Base-by-base conservation (phyloP, 1,140 invertebrate genomes). In the Ips nitidus region DNA sequence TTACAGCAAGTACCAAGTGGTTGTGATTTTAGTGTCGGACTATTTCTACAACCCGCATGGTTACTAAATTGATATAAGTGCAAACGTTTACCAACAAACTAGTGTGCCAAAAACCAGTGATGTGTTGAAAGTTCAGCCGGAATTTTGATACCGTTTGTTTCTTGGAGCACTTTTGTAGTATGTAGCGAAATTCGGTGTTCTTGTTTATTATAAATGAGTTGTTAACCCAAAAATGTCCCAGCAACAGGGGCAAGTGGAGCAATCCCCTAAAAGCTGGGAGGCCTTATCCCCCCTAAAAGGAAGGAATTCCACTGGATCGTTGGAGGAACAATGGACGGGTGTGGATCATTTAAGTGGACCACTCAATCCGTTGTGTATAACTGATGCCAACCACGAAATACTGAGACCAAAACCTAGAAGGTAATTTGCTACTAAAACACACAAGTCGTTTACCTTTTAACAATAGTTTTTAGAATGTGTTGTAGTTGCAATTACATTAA, bases 341-440 rank as follows among this genome's bases (percentile, higher is more conserved):
- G 85, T 86, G 66, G 86, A 87, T 77, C 86, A 88, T 76, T 82
- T 87, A 72, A 85, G 86, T 71, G 87, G 87, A 68, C 87, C 88
- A 22, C 80, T 88, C 68, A 88, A 86, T 79, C 87, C 86, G 63
- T 82, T 89, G 50, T 89, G 87, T 77, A 88, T 89, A 74, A 86
- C 87, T 3, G 89, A 90, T 79, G 85, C 88, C 69, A 90, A 89
- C 74, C 91, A 93, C 81, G 92, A 94, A 80, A 94, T 94, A 78
- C 85, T 94, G 63, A 83, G 92, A 73, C 92, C 92, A 5, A 94
- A 94, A 81, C 93, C 93, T 2, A 85, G 93, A 81, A 90, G 92
- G 92, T 93, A 82, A 45, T 43, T 63, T 55, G 5, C 36, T 37
- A 37, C 37, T 6, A 50, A 22, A 22, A 22, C 22, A 22, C 22